Conservation (phyloP, 2,797 vertebrate species). For the Phoxinus dragarum region DNA sequence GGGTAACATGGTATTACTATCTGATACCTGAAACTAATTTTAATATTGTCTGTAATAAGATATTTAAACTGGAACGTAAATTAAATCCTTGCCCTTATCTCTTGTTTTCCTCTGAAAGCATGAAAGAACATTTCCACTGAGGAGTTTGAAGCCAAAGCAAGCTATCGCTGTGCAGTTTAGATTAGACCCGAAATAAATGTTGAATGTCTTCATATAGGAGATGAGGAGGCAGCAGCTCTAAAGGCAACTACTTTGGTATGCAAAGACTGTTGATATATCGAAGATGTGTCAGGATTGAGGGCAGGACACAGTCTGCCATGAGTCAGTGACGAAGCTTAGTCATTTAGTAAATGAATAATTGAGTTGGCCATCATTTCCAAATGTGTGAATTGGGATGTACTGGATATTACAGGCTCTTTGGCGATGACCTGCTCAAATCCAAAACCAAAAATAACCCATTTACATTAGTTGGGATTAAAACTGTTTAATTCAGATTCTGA, state of each 20-base stretch:
- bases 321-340: slow-evolving; percentile 20
- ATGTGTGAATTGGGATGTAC: slow-evolving; percentile 6
- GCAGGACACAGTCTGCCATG: slow-evolving; percentile 20
- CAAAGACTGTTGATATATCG: slow-evolving; percentile 19
- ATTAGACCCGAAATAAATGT: not conserved
- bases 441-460: not conserved
- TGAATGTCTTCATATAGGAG: not conserved
- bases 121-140: not conserved
- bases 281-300: not conserved
- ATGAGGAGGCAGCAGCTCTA: not conserved
- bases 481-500: not conserved
- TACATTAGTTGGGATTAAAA: not conserved
- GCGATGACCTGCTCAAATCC: not conserved
- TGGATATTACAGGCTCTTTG: not conserved
- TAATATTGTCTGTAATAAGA: not conserved
- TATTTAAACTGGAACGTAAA: not conserved
- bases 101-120: not conserved
- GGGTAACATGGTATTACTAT: not conserved
- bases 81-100: not conserved
- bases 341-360: slow-evolving; percentile 47
- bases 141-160: not conserved
- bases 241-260: slow-evolving; percentile 10
- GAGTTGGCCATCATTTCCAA: slow-evolving; percentile 35
- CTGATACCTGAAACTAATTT: not conserved
- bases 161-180: not conserved